These are phyloP conservation scores for Allacma fusca DNA, from an alignment of 2,888 invertebrate genomes.

Conservation along the genomic window DNA sequence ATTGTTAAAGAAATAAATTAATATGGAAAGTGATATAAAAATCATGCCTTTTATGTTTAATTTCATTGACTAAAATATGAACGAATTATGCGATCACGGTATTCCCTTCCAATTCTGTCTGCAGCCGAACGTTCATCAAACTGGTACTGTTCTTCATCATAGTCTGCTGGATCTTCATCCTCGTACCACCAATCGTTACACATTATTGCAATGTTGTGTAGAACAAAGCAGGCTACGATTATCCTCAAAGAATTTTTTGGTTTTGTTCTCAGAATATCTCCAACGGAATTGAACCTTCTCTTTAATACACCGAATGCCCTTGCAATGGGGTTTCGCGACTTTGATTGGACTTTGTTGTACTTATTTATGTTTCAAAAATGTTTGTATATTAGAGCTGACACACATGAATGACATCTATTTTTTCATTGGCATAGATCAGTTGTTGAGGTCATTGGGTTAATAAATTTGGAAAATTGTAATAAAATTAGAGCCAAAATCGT, in stretches of 20 bases:
- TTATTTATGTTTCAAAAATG: no score
- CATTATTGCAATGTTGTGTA: slow-evolving; percentile 25
- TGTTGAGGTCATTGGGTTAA: no score
- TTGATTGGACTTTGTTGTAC: slow-evolving; percentile 11
- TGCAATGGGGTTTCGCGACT: slow-evolving; percentile 16
- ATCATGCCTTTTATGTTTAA: no score
- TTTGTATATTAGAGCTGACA: no score
- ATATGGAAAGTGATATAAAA: no score
- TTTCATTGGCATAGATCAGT: not conserved
- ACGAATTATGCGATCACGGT: no score
- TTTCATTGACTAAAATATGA: not conserved
- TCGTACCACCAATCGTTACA: not conserved
- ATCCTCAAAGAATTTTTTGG: slow-evolving; percentile 1
- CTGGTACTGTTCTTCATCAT: not conserved
- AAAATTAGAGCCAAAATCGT: no score
- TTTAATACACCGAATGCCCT: slow-evolving; percentile 22
- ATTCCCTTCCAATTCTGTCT: no score
- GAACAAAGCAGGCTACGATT: slow-evolving; percentile 27
- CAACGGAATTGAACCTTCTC: slow-evolving; percentile 8
- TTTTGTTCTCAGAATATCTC: slow-evolving; percentile 22
- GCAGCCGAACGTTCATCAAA: not conserved
- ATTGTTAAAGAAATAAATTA: no score
- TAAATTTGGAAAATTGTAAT: no score
- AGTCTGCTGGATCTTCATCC: not conserved
- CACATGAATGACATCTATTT: no score